phyloP scores from a whole-genome alignment of 2,888 invertebrate species.

The Harmothoe impar region DNA sequence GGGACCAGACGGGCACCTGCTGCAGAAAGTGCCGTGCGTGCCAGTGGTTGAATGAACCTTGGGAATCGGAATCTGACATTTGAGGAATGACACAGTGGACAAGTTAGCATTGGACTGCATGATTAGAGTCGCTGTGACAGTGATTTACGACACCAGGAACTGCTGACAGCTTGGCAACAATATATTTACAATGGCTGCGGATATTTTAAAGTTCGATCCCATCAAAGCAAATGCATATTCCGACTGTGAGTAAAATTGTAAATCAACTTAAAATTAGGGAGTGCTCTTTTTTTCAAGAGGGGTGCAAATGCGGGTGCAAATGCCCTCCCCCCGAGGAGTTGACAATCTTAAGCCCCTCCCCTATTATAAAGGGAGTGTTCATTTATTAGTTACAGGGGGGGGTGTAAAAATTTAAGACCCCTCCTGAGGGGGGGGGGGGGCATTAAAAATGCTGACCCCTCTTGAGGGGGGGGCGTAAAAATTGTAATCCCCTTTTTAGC shows the following conservation, averaged over 20 bases:
- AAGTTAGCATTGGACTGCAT: too few relatives aligned
- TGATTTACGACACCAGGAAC: not conserved
- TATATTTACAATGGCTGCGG: conserved; percentile 57
- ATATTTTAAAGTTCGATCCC: conserved; percentile 73
- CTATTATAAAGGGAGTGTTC: too few relatives aligned
- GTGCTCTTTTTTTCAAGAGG: too few relatives aligned
- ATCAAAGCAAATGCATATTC: conserved; percentile 77
- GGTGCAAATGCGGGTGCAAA: too few relatives aligned
- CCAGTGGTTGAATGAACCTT: not conserved
- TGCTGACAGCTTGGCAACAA: not conserved
- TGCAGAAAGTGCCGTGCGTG: not conserved
- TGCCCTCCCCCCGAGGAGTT: too few relatives aligned
- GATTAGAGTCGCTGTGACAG: conserved; percentile 1
- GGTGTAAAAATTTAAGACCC: too few relatives aligned
- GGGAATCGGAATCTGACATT: not conserved
- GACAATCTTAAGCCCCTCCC: too few relatives aligned
- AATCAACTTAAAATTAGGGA: not conserved
- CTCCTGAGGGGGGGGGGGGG: too few relatives aligned
- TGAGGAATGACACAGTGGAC: not conserved
- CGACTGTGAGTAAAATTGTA: conserved; percentile 76
- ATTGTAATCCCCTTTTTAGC: too few relatives aligned
- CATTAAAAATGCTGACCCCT: too few relatives aligned
- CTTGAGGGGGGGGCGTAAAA: too few relatives aligned
- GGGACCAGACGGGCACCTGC: conserved; percentile 14
- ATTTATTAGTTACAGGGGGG: too few relatives aligned